These are phyloP conservation scores for Rachycentron canadum DNA, from an alignment of 2,797 vertebrate species.

Conservation along the genomic window DNA sequence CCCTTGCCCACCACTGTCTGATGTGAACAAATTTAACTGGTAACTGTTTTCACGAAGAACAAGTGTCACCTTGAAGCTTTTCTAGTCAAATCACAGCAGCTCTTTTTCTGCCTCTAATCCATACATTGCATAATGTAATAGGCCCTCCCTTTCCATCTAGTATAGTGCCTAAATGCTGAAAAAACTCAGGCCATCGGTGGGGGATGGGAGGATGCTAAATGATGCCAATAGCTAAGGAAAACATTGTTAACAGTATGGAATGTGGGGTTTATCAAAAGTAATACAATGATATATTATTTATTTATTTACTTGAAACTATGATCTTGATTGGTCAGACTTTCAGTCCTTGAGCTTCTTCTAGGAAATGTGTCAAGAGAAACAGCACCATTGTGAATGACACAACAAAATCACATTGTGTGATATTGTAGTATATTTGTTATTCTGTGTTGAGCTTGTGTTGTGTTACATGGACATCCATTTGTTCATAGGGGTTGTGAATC, in stretches of 20 bases:
- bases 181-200: constrained; percentile 29
- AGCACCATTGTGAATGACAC: not conserved
- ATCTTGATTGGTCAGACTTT: constrained; percentile 3
- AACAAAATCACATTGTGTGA: constrained; percentile 10
- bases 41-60: constrained; percentile 7
- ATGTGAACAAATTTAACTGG: constrained; percentile 23
- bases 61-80: constrained; percentile 71
- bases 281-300: not conserved
- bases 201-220: constrained; percentile 28
- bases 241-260: not conserved
- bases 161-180: constrained; percentile 40
- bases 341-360: not conserved
- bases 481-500: constrained; percentile 11
- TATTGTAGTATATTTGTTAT: constrained; percentile 1
- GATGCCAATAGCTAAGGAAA: not conserved
- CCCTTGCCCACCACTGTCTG: not conserved
- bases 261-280: not conserved
- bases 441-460: constrained; percentile 15
- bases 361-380: not conserved
- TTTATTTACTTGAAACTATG: not conserved
- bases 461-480: constrained; percentile 21
- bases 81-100: constrained; percentile 45
- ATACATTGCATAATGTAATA: constrained; percentile 68
- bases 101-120: constrained; percentile 58
- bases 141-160: constrained; percentile 29